Conservation (phyloP, 2,113 vertebrate species). For the Barbus barbus region DNA sequence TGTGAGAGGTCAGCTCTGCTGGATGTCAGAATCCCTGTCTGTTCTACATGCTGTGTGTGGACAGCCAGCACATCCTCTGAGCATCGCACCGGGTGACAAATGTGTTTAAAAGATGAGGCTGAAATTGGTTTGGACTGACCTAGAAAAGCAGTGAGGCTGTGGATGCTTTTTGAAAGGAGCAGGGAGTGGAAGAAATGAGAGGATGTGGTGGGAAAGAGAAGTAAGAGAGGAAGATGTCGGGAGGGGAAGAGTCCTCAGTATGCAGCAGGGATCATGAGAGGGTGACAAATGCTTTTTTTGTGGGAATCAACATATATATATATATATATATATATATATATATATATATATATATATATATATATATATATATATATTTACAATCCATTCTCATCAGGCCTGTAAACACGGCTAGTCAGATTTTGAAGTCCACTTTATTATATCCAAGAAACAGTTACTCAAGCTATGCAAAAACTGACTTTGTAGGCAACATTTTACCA, state of each 20-base stretch:
- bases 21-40: conserved; percentile 31
- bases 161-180: conserved; percentile 15
- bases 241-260: neutral
- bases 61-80: conserved; percentile 40
- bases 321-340: too few species aligned
- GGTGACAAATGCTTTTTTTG: neutral
- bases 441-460: neutral
- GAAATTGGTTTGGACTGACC: conserved; percentile 54
- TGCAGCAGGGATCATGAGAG: neutral
- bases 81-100: conserved; percentile 42
- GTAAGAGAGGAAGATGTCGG: neutral
- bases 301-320: neutral
- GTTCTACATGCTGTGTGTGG: conserved; percentile 21
- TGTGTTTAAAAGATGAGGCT: conserved; percentile 54
- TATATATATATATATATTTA: too few species aligned
- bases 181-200: conserved; percentile 8
- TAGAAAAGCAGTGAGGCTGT: conserved; percentile 39
- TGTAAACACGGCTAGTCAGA: neutral
- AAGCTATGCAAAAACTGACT: neutral
- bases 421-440: neutral
- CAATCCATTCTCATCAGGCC: neutral
- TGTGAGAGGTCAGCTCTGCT: conserved; percentile 10
- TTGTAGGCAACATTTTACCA: neutral
- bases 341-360: too few species aligned
- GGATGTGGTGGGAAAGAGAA: conserved; percentile 5